Evolutionary conservation across 1,140 invertebrate species (phyloP).

Genomic region (Ladona fulva): DNA sequence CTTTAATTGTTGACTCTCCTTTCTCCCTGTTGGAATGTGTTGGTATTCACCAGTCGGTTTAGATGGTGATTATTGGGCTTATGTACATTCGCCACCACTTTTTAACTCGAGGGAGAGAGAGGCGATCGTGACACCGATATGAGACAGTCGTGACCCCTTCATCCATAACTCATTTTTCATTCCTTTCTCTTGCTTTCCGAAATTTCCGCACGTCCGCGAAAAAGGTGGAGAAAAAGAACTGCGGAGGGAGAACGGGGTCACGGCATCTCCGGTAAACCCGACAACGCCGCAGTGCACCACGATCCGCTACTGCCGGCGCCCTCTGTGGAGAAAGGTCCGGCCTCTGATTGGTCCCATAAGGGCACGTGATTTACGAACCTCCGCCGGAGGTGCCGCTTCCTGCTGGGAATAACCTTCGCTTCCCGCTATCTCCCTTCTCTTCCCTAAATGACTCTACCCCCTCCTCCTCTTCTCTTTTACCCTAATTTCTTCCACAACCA

Average conservation of each 20-base stretch:
- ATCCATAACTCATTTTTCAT: too few relatives aligned
- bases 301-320: neutral
- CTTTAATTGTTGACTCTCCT: too few relatives aligned
- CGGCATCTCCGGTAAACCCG: neutral
- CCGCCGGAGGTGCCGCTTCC: slow-evolving; percentile 2
- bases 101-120: too few relatives aligned
- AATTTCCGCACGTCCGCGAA: too few relatives aligned
- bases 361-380: neutral
- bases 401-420: neutral
- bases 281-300: neutral
- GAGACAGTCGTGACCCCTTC: too few relatives aligned
- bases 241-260: neutral
- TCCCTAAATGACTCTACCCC: neutral
- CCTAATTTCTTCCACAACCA: too few relatives aligned
- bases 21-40: too few relatives aligned
- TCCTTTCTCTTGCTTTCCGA: too few relatives aligned
- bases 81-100: too few relatives aligned
- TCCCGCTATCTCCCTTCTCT: neutral
- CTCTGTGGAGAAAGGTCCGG: neutral
- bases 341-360: neutral
- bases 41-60: too few relatives aligned
- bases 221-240: neutral
- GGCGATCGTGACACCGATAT: too few relatives aligned
- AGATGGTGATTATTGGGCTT: too few relatives aligned
- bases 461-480: neutral